Base-by-base conservation (phyloP, 2,113 vertebrate species). In the Silurus glanis region DNA sequence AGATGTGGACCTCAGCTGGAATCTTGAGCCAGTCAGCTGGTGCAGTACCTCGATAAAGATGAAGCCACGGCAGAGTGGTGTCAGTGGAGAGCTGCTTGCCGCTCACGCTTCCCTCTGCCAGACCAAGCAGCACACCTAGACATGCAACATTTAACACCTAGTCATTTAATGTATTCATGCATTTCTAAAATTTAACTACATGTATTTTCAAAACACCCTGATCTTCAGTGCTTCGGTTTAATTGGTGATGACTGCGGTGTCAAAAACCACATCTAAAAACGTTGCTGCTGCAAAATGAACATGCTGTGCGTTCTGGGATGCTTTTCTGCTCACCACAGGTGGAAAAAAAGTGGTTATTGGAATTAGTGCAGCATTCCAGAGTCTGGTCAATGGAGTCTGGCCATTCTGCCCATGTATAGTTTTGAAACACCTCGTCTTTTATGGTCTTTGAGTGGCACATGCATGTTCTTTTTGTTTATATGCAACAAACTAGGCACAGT, bases 111-210 rank as follows among this genome's bases (percentile, higher is more conserved):
- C 87, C 90, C 80, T 83, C 89, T 17, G 90, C 87, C 66, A 94
- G 61, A 16, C 94, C 93, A 0, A 95, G 87, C 67, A 96, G 87
- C n/a, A 94, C 87, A 69, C 94, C 95, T 96, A 85, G 49, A 87
- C 53, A 59, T 28, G n/a, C 0, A 1, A 25, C 47, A 55, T 69
- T 62, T 53, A 19, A 55, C 51, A 78, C 23, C n/a, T 55, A 55
- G 23, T 55, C 55, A 76, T 75, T 75, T 75, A 19, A 53, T n/a
- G 12, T 21, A 49, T 53, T 53, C 5, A 6, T 53, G 49, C 21
- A 51, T 1, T 23, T 9, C 23, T 75, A n/a, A 53, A n/a, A 53
- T 75, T 14, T 25, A 53, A 53, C 0, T 8, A 14, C 66, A 9
- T 47, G 67, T 0, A 19, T 71, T 47, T 19, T 17, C 1, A 75